These are phyloP conservation scores for Aphelocoma coerulescens DNA, from an alignment of 2,113 vertebrate species.

Conservation along the genomic window DNA sequence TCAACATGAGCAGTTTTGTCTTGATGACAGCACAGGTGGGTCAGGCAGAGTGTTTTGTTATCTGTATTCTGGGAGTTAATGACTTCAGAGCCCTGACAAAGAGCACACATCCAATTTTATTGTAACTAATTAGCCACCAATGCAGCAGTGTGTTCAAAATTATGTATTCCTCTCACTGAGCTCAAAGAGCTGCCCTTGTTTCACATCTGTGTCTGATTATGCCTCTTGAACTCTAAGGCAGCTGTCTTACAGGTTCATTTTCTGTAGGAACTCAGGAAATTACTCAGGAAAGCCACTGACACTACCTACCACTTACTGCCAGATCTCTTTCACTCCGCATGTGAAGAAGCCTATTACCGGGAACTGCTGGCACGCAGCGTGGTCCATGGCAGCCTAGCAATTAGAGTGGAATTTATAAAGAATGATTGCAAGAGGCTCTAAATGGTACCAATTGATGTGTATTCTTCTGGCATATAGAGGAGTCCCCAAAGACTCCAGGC, in stretches of 20 bases:
- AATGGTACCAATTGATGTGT: neutral
- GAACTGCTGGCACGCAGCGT: neutral
- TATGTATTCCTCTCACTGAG: neutral
- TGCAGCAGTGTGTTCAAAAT: conserved; percentile 27
- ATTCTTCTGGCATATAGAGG: neutral
- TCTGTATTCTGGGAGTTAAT: neutral
- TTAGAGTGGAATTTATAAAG: conserved; percentile 32
- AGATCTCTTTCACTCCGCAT: conserved; percentile 27
- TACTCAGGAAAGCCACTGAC: conserved; percentile 59
- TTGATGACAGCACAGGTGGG: neutral
- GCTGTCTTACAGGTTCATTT: conserved; percentile 50
- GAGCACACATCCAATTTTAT: neutral
- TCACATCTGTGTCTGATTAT: conserved; percentile 64
- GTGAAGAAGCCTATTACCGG: neutral
- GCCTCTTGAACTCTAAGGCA: conserved; percentile 38
- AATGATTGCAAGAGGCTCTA: neutral
- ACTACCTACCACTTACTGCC: conserved; percentile 60
- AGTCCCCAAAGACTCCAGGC: neutral
- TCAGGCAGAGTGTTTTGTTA: neutral
- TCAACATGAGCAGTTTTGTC: neutral
- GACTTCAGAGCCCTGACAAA: conserved; percentile 1
- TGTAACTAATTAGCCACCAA: conserved; percentile 36
- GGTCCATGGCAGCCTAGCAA: neutral
- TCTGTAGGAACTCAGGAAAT: conserved; percentile 54
- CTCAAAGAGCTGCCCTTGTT: neutral